phyloP scores from a whole-genome alignment of 2,888 invertebrate species.

The Timandra comae region DNA sequence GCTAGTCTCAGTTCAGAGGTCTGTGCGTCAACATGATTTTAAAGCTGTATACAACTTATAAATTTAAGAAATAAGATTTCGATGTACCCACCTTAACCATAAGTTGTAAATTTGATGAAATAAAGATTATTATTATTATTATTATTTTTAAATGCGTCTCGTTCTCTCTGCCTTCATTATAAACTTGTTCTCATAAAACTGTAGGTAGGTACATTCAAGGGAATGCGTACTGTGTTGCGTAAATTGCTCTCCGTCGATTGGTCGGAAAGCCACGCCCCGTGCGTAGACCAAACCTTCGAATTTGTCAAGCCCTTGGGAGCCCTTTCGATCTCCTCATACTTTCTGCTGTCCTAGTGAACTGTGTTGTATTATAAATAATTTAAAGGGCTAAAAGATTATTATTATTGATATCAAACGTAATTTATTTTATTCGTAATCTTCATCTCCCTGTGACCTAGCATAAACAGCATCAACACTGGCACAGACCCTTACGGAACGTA shows the following conservation, averaged over 20 bases:
- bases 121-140: no score
- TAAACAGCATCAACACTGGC: no score
- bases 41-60: no score
- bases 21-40: no score
- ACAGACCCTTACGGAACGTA: no score
- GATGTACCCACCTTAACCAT: no score
- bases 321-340: conserved; percentile 57
- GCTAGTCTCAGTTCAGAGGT: no score
- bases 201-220: conserved; percentile 25
- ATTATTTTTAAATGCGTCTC: no score
- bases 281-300: conserved; percentile 67
- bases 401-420: conserved; percentile 36
- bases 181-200: conserved; percentile 2
- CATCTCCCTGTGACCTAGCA: no score
- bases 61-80: no score
- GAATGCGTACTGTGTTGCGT: conserved; percentile 64
- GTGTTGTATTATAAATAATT: conserved; percentile 78
- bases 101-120: no score
- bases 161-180: conserved; percentile 1
- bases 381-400: conserved; percentile 67
- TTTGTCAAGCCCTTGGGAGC: conserved; percentile 62
- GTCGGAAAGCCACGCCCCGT: conserved; percentile 65
- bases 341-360: conserved; percentile 64
- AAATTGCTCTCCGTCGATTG: conserved; percentile 52
- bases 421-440: conserved; percentile 15